Evolutionary conservation across 2,888 invertebrate genomes (phyloP).

Genomic region (Ptilodon capucinus): DNA sequence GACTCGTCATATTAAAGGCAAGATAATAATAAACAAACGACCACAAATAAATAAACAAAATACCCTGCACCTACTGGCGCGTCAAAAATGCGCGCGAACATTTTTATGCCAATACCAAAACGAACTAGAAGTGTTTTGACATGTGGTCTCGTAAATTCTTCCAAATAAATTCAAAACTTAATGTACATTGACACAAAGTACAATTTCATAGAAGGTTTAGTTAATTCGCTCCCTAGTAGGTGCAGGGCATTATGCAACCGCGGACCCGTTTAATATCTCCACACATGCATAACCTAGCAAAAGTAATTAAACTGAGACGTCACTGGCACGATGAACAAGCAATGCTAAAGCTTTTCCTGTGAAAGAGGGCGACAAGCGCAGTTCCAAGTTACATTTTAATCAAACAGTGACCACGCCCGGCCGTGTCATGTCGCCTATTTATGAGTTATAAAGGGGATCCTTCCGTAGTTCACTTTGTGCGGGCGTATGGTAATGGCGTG

Average conservation of each 20-base stretch:
- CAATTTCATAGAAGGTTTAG: no score
- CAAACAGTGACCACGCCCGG: slow-evolving; percentile 71
- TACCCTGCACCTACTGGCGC: no score
- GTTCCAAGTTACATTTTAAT: slow-evolving; percentile 72
- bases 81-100: no score
- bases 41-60: no score
- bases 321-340: slow-evolving; percentile 52
- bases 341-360: slow-evolving; percentile 49
- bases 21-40: neutral
- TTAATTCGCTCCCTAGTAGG: no score
- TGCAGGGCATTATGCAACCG: slow-evolving; percentile 36
- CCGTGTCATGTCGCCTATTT: slow-evolving; percentile 65
- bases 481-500: slow-evolving; percentile 70
- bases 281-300: slow-evolving; percentile 58
- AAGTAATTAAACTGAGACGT: slow-evolving; percentile 70
- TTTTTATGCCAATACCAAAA: no score
- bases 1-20: neutral
- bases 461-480: slow-evolving; percentile 63
- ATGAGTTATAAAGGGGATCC: slow-evolving; percentile 69
- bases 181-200: no score
- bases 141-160: no score
- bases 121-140: no score
- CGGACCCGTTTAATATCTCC: slow-evolving; percentile 54
- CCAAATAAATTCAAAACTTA: no score
- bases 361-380: slow-evolving; percentile 55